Conservation (phyloP, 2,113 vertebrate species). For the Actenoides lindsayi region DNA sequence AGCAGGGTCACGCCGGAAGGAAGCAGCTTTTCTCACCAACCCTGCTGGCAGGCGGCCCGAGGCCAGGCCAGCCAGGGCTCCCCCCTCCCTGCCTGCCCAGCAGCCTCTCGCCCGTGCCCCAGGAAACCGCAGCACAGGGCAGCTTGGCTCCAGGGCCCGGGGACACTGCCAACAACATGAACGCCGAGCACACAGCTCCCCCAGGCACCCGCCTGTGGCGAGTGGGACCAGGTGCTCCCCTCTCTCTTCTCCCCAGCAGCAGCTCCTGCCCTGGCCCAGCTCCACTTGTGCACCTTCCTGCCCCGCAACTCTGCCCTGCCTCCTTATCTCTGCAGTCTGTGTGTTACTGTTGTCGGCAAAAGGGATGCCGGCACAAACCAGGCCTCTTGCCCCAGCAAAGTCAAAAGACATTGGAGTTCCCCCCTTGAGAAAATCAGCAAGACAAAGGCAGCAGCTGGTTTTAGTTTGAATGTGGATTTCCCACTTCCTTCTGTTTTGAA, state of each 20-base stretch:
- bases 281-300: background rate
- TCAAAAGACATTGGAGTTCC: background rate
- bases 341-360: background rate
- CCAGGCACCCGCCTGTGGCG: fast-evolving
- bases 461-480: background rate
- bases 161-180: fast-evolving
- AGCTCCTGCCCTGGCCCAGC: background rate
- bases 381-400: background rate
- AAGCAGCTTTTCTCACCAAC: background rate
- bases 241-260: background rate
- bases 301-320: background rate
- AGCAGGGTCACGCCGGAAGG: background rate
- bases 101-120: background rate
- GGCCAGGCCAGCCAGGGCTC: background rate
- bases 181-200: fast-evolving
- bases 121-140: background rate
- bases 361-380: background rate
- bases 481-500: background rate
- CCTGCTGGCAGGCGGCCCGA: fast-evolving
- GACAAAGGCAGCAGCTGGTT: background rate
- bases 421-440: background rate
- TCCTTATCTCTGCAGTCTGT: background rate
- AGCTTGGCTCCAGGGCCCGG: background rate
- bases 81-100: background rate
- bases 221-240: background rate